Conservation (phyloP, 2,888 invertebrate species). For the Ecdyonurus torrentis region DNA sequence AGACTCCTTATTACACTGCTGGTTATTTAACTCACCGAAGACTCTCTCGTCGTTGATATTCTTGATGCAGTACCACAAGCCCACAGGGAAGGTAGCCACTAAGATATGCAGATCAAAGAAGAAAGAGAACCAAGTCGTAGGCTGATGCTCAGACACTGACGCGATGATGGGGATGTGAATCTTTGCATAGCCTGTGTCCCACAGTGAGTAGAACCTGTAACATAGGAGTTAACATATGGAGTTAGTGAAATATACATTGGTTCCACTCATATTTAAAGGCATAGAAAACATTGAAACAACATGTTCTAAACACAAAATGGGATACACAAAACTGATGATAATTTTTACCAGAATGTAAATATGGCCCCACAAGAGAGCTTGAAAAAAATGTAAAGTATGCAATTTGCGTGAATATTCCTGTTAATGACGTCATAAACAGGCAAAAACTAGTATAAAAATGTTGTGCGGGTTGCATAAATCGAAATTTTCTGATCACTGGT, state of each 20-base stretch:
- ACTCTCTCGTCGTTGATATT: constrained; percentile 94
- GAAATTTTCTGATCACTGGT: too few relatives aligned
- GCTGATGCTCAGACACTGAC: constrained; percentile 98
- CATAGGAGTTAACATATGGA: constrained; percentile 6
- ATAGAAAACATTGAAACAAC: too few relatives aligned
- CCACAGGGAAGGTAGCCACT: constrained; percentile 93
- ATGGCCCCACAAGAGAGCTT: too few relatives aligned
- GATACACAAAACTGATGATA: too few relatives aligned
- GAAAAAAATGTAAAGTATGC: neutral
- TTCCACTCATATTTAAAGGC: too few relatives aligned
- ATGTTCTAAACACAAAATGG: too few relatives aligned
- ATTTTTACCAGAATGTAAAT: too few relatives aligned
- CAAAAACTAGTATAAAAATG: too few relatives aligned
- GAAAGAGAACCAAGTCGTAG: constrained; percentile 98
- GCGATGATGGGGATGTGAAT: constrained; percentile 99
- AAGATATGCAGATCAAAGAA: constrained; percentile 97
- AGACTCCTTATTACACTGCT: constrained; percentile 3
- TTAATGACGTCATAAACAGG: too few relatives aligned
- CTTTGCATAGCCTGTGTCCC: constrained; percentile 99
- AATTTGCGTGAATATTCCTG: too few relatives aligned
- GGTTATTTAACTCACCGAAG: constrained; percentile 52
- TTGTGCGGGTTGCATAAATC: too few relatives aligned
- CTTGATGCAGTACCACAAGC: constrained; percentile 97
- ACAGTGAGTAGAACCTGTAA: constrained; percentile 84
- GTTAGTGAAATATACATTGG: too few relatives aligned